Evolutionary conservation across 1,140 invertebrate species (phyloP).

Genomic region (Lordiphosa mommai): DNA sequence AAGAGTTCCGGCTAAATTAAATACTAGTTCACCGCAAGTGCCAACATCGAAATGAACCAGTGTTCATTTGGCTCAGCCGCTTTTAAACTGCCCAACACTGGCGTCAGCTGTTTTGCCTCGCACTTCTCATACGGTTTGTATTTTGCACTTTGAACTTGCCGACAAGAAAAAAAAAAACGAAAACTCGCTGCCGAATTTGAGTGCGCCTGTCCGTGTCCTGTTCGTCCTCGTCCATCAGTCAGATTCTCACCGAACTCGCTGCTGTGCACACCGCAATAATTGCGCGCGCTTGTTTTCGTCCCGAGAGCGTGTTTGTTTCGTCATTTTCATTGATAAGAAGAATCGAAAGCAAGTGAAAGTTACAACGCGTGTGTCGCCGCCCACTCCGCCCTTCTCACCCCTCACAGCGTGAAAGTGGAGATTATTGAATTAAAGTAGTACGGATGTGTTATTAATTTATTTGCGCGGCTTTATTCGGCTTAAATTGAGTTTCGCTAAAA

Average conservation of each 20-base stretch:
- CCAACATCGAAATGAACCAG: too few relatives aligned
- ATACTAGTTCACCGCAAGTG: too few relatives aligned
- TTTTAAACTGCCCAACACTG: conserved; percentile 18
- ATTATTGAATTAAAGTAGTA: conserved; percentile 40
- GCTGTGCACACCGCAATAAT: conserved; percentile 24
- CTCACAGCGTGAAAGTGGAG: conserved; percentile 25
- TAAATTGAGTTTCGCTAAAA: background rate
- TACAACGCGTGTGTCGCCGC: conserved; percentile 14
- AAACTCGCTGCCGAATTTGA: conserved; percentile 32
- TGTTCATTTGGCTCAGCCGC: background rate
- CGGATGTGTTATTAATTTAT: conserved; percentile 25
- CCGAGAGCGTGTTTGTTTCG: conserved; percentile 33
- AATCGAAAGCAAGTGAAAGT: conserved; percentile 37
- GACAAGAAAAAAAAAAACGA: conserved; percentile 16
- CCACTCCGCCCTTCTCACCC: conserved; percentile 1
- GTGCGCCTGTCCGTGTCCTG: conserved; percentile 45
- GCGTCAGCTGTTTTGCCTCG: conserved; percentile 45
- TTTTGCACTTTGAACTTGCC: conserved; percentile 65
- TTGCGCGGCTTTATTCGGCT: conserved; percentile 2
- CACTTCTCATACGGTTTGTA: conserved; percentile 10
- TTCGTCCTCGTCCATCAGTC: conserved; percentile 21
- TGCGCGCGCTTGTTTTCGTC: conserved; percentile 24
- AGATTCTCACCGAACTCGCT: conserved; percentile 38
- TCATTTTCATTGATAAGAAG: conserved; percentile 65
- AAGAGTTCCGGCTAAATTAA: too few relatives aligned